These are phyloP conservation scores for Drosophila punjabiensis DNA, from an alignment of 1,140 invertebrate genomes.

Conservation along the genomic window DNA sequence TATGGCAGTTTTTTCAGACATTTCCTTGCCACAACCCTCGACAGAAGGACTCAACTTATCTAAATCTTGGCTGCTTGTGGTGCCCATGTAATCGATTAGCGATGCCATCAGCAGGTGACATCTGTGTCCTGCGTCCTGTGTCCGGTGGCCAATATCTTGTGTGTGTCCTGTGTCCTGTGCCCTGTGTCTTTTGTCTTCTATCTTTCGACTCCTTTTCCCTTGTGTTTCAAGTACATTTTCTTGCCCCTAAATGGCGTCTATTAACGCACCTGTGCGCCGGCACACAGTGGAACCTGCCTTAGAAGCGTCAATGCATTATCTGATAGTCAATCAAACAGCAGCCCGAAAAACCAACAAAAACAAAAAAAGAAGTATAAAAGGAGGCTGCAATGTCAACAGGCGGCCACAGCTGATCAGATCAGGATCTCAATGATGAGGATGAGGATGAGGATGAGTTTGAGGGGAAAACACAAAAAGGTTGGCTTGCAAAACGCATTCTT, in stretches of 20 bases:
- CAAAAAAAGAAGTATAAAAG: not conserved
- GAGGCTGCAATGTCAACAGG: constrained; percentile 23
- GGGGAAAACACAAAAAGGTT: constrained; percentile 30
- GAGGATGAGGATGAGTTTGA: not conserved
- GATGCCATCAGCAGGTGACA: constrained; percentile 49
- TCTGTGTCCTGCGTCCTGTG: constrained; percentile 20
- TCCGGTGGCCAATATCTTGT: no score
- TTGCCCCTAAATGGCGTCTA: constrained; percentile 44
- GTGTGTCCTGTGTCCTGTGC: not conserved
- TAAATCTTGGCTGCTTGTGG: constrained; percentile 34
- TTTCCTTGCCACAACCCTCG: not conserved
- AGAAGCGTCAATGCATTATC: constrained; percentile 68
- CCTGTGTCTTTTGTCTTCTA: not conserved
- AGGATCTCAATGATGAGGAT: constrained; percentile 19
- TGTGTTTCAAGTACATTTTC: not conserved
- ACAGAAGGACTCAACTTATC: constrained; percentile 19
- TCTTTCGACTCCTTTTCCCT: not conserved
- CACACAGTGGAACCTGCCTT: constrained; percentile 40
- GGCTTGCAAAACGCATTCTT: not conserved
- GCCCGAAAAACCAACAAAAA: constrained; percentile 14
- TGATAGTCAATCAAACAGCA: constrained; percentile 68
- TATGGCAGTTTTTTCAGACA: no score
- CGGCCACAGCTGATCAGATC: constrained; percentile 24
- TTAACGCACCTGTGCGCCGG: constrained; percentile 59
- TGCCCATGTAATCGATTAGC: constrained; percentile 51